Evolutionary conservation across 2,113 vertebrate species (phyloP).

Genomic region (Hypocryptadius cinnamomeus): DNA sequence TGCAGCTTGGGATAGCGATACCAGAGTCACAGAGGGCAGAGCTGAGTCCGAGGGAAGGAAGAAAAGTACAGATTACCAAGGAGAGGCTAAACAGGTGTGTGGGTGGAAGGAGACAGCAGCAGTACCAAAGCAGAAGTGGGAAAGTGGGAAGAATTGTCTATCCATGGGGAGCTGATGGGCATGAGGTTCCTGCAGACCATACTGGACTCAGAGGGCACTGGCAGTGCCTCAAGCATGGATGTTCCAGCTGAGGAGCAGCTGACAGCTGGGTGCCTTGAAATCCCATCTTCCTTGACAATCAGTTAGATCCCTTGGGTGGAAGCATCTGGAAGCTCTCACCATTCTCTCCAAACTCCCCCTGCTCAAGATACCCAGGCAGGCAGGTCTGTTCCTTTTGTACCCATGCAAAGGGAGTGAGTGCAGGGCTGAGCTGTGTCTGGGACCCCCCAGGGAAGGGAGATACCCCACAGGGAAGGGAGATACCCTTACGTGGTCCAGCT

Average conservation of each 20-base stretch:
- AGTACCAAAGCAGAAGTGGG: not conserved
- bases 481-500: not conserved
- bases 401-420: not conserved
- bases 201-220: not conserved
- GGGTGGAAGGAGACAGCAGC: not conserved
- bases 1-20: not conserved
- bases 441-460: accelerated
- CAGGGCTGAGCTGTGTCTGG: not conserved
- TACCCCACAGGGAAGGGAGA: accelerated
- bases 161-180: not conserved
- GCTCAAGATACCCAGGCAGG: not conserved
- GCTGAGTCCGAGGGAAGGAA: not conserved
- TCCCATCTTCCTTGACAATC: not conserved
- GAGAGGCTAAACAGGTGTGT: not conserved
- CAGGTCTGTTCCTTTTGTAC: not conserved
- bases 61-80: not conserved
- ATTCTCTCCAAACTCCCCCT: not conserved
- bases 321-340: not conserved
- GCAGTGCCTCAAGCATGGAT: not conserved
- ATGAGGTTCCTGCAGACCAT: not conserved
- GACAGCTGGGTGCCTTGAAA: not conserved
- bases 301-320: not conserved
- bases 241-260: not conserved
- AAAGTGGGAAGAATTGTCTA: not conserved
- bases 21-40: not conserved